Evolutionary conservation across 1,140 invertebrate species (phyloP).

Genomic region (Druon quercuslanigerum): DNA sequence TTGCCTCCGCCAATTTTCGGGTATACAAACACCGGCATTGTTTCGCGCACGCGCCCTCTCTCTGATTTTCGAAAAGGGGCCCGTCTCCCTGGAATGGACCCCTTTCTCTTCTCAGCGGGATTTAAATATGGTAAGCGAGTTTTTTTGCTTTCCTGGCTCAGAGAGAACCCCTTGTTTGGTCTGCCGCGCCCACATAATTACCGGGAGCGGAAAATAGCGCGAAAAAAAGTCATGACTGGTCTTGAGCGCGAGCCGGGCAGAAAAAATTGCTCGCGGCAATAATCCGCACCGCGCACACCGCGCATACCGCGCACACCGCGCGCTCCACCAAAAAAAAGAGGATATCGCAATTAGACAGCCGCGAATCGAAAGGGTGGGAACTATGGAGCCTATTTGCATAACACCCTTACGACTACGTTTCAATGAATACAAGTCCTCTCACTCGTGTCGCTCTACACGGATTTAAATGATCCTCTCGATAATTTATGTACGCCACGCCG

Average conservation of each 20-base stretch:
- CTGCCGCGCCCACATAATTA: slow-evolving; percentile 72
- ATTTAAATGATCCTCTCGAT: slow-evolving; percentile 31
- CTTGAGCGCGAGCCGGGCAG: slow-evolving; percentile 16
- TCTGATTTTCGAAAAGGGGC: slow-evolving; percentile 40
- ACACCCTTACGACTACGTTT: slow-evolving; percentile 25
- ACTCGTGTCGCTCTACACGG: slow-evolving; percentile 25
- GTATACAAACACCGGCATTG: slow-evolving; percentile 68
- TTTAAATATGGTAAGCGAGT: slow-evolving; percentile 71
- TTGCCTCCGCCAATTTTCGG: slow-evolving; percentile 61
- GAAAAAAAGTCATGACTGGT: slow-evolving; percentile 54
- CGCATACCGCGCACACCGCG: neutral
- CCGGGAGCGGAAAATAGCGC: slow-evolving; percentile 63
- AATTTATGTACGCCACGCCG: slow-evolving; percentile 20
- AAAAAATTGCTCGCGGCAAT: slow-evolving; percentile 31
- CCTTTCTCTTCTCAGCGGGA: slow-evolving; percentile 57
- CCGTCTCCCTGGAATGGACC: slow-evolving; percentile 43
- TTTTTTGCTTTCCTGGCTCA: slow-evolving; percentile 62
- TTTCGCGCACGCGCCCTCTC: slow-evolving; percentile 65
- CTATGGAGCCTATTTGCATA: slow-evolving; percentile 28
- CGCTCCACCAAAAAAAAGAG: slow-evolving; percentile 26
- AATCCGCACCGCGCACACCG: neutral
- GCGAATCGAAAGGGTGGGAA: slow-evolving; percentile 31
- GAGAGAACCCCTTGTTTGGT: slow-evolving; percentile 68
- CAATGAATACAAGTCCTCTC: slow-evolving; percentile 30
- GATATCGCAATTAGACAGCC: slow-evolving; percentile 31